Percentiles rank a stretch among this genome's conserved stretches.
Evolutionary conservation across 1,140 invertebrate genomes (phyloP).

Genomic region (Leptinotarsa texana): DNA sequence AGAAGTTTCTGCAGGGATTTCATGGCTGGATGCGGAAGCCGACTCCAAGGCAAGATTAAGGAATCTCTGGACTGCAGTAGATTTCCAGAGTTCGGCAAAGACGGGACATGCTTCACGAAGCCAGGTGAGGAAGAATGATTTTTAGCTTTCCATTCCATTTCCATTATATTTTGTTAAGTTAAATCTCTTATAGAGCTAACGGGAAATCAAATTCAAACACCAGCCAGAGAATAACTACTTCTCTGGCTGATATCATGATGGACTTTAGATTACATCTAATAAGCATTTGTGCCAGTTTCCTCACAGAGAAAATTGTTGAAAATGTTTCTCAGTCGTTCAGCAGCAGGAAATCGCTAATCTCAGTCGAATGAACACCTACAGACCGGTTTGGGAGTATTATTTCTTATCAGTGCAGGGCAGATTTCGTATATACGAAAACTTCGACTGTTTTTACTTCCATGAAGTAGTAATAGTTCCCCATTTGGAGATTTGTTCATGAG

Average conservation of each 20-base stretch:
- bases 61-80: constrained; percentile 76
- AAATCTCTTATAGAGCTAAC: neutral
- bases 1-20: constrained; percentile 84
- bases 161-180: neutral
- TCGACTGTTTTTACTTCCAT: no score
- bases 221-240: neutral
- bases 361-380: no score
- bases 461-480: no score
- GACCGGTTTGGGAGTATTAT: no score
- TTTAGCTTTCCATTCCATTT: neutral
- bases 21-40: constrained; percentile 76
- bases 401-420: no score
- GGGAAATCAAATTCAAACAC: no score
- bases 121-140: constrained; percentile 61
- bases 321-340: no score
- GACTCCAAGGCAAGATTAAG: constrained; percentile 71
- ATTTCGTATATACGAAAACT: no score
- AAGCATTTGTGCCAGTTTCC: no score
- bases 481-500: no score
- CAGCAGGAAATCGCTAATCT: no score
- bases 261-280: neutral
- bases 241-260: neutral
- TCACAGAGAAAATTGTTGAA: no score
- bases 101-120: constrained; percentile 73
- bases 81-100: constrained; percentile 78